Percentiles rank a stretch among this genome's conserved stretches.
phyloP scores from a whole-genome alignment of 2,113 vertebrate genomes.

The Megaceryle torquata region DNA sequence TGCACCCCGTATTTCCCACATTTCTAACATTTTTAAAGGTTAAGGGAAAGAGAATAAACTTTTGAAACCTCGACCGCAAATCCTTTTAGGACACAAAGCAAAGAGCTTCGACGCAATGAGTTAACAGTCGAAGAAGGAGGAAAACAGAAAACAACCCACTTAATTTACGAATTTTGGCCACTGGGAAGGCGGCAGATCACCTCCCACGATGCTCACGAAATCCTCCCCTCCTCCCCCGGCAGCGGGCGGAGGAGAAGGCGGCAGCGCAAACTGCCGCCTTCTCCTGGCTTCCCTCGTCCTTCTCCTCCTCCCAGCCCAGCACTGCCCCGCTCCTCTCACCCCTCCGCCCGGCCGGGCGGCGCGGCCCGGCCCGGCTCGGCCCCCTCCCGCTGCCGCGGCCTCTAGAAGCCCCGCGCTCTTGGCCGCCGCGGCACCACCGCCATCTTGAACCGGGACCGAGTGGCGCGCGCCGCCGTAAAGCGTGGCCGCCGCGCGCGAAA shows the following conservation, averaged over 20 bases:
- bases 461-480: neutral
- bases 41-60: neutral
- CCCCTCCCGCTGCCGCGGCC: neutral
- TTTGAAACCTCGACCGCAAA: neutral
- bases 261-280: rapidly evolving
- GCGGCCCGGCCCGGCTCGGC: neutral
- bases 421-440: neutral
- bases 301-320: neutral
- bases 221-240: neutral
- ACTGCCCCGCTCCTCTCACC: neutral
- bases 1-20: neutral
- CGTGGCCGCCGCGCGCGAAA: neutral
- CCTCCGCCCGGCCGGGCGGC: neutral
- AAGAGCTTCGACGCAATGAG: neutral
- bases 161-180: neutral
- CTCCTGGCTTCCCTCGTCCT: neutral
- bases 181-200: neutral
- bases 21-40: neutral
- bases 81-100: neutral
- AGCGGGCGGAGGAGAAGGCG: neutral
- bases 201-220: neutral
- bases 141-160: neutral
- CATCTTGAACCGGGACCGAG: neutral
- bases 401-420: neutral
- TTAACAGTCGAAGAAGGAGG: rapidly evolving